Base-by-base conservation (phyloP, 1,140 invertebrate species). In the Drosophila mojavensis region DNA sequence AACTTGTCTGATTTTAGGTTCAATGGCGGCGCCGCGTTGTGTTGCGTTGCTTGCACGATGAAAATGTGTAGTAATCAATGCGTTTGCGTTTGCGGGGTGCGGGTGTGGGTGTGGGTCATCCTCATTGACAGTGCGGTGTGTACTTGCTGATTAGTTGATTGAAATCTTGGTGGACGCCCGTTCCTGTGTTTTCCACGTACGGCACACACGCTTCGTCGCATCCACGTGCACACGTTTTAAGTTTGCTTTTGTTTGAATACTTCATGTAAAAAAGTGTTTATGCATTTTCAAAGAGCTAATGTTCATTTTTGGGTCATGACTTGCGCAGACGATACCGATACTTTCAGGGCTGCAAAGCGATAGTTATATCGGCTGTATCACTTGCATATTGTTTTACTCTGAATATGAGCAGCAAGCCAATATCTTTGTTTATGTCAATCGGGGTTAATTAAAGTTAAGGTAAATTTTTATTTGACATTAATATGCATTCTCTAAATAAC, bases 1-100 rank as follows among this genome's bases (percentile, higher is more conserved):
- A 77, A 58, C 36, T 62, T 41, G 76, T 54, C 63, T 72, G 63
- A 53, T 79, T 81, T 73, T 78, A 66, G 59, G 61, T 65, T 74
- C 75, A 81, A 81, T 80, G 78, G 63, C 69, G 79, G 66, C 71
- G 65, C 71, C 56, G 74, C 61, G 72, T 13, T 72, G 56, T 36
- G 33, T 56, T 72, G 56, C 47, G 33, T 56, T 53, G 28, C 33
- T 45, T 28, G 39, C 54, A 64, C 69, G 54, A 45, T 48, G 48
- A 58, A 70, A 54, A 69, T 72, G 55, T 72, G 69, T 76, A 72
- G 61, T 73, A 73, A 73, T 73, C 74, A 73, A 73, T 76, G 74
- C 68, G 58, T 50, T 48, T 55, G 53, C 53, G n/a, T 39, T 62
- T 33, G 50, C 58, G 71, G 65, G 71, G 39, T 74, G 65, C 43